Evolutionary conservation across 2,888 invertebrate species (phyloP).

Genomic region (Atherix ibis): DNA sequence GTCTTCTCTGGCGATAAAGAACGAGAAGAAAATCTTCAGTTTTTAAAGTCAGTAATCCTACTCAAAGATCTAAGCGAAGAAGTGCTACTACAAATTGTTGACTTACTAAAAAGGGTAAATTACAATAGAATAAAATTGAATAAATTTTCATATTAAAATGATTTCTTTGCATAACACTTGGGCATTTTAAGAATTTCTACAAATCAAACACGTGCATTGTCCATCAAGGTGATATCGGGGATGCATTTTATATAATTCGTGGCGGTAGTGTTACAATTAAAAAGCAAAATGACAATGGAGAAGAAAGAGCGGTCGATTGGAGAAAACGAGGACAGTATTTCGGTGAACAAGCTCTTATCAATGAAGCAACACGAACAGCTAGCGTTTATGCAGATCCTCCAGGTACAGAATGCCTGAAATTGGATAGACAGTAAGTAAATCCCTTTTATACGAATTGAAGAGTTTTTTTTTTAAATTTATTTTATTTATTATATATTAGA

Average conservation of each 20-base stretch:
- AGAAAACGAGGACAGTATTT: slow-evolving; percentile 70
- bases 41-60: slow-evolving; percentile 65
- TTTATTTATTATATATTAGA: too few species aligned
- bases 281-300: slow-evolving; percentile 42
- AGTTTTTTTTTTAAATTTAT: too few species aligned
- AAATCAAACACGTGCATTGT: slow-evolving; percentile 56
- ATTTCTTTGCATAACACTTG: too few species aligned
- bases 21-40: slow-evolving; percentile 69
- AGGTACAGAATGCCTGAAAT: slow-evolving; percentile 70
- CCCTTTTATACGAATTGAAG: slow-evolving; percentile 2
- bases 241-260: slow-evolving; percentile 82
- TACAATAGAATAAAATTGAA: background rate
- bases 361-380: slow-evolving; percentile 76
- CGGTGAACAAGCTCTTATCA: slow-evolving; percentile 73
- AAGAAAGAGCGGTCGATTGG: slow-evolving; percentile 50
- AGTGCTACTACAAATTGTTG: slow-evolving; percentile 66
- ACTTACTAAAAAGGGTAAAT: slow-evolving; percentile 66
- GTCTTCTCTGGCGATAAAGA: slow-evolving; percentile 69
- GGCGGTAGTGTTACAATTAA: slow-evolving; percentile 65
- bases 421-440: slow-evolving; percentile 59
- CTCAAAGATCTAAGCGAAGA: slow-evolving; percentile 54
- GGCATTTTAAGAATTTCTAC: background rate
- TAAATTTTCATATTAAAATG: too few species aligned
- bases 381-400: slow-evolving; percentile 76
- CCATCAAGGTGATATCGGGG: slow-evolving; percentile 70